phyloP scores from a whole-genome alignment of 2,888 invertebrate species.

The Microctonus hyperodae region DNA sequence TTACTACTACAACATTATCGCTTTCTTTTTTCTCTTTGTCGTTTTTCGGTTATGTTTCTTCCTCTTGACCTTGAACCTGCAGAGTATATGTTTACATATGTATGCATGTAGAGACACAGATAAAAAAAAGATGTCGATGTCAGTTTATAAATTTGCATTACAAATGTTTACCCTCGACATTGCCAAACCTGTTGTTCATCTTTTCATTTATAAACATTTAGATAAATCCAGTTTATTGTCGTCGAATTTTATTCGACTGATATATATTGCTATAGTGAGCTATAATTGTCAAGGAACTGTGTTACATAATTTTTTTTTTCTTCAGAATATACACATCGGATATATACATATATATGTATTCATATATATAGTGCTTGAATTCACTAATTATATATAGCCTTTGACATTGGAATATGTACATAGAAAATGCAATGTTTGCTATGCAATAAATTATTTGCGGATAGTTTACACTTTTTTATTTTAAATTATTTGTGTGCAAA shows the following conservation, averaged over 20 bases:
- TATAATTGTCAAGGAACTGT: not conserved
- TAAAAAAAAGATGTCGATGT: not conserved
- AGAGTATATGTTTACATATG: too few species aligned
- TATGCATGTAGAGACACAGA: not conserved
- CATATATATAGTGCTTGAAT: not conserved
- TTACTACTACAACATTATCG: too few species aligned
- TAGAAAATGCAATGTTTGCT: not conserved
- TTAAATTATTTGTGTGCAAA: not conserved
- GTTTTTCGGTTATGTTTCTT: not conserved
- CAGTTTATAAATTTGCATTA: not conserved
- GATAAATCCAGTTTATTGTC: not conserved
- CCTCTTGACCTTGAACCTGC: not conserved
- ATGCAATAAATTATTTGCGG: not conserved
- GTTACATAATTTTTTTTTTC: not conserved
- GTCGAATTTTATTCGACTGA: not conserved
- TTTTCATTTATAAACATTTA: not conserved
- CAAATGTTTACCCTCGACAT: not conserved
- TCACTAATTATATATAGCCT: too few species aligned
- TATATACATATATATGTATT: not conserved
- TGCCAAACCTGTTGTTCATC: not conserved
- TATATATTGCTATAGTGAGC: not conserved
- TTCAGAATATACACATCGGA: too few species aligned
- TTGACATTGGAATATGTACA: not conserved
- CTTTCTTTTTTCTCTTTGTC: not conserved
- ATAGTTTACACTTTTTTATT: not conserved